Conservation (phyloP, 2,888 invertebrate species). For the Pyralis farinalis region DNA sequence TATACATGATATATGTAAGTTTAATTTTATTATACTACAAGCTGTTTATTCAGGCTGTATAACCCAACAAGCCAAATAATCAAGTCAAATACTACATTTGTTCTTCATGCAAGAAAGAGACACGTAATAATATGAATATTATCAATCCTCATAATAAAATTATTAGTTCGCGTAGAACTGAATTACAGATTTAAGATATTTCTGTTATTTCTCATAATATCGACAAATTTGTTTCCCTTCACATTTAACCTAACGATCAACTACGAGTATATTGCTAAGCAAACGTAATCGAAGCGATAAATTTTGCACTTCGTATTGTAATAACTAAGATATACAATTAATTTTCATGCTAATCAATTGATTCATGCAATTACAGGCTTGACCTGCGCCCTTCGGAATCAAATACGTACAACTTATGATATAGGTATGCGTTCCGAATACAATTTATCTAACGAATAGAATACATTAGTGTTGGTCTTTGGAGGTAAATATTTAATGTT, state of each 20-base stretch:
- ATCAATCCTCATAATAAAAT: too few relatives aligned
- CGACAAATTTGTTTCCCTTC: slow-evolving; percentile 25
- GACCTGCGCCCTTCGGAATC: slow-evolving; percentile 43
- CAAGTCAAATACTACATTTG: too few relatives aligned
- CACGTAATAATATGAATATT: too few relatives aligned
- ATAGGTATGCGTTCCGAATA: not conserved
- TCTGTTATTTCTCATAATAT: slow-evolving; percentile 13
- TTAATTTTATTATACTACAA: too few relatives aligned
- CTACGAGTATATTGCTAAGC: slow-evolving; percentile 21
- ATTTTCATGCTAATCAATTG: slow-evolving; percentile 59
- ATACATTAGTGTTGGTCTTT: too few relatives aligned
- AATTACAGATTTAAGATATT: too few relatives aligned
- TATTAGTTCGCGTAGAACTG: too few relatives aligned
- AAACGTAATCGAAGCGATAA: slow-evolving; percentile 40
- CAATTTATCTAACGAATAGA: not conserved
- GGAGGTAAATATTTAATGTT: not conserved
- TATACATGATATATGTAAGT: too few relatives aligned
- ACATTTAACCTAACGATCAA: slow-evolving; percentile 28
- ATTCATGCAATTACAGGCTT: slow-evolving; percentile 49
- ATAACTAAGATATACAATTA: slow-evolving; percentile 43
- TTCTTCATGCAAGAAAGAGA: too few relatives aligned
- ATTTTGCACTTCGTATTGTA: slow-evolving; percentile 27
- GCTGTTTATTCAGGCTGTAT: too few relatives aligned
- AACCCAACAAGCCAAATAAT: too few relatives aligned
- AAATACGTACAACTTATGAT: slow-evolving; percentile 23